A percentile compares a stretch with the other conserved stretches of the same genome.
Evolutionary conservation across 2,797 vertebrate genomes (phyloP).

Genomic region (Psittacula derbiana): DNA sequence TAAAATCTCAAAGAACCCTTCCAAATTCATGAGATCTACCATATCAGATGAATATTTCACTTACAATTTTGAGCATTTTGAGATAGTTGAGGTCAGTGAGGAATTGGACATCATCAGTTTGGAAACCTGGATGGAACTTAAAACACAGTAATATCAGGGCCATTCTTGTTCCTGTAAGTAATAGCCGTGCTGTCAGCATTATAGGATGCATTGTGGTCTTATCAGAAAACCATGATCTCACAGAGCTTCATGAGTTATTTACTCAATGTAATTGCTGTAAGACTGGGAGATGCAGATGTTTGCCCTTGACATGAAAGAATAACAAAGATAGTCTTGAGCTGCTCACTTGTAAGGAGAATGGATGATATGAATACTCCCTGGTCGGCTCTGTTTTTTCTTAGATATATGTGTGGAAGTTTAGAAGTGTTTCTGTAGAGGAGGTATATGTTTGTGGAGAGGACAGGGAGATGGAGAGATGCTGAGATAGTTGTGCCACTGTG

Average conservation of each 20-base stretch:
- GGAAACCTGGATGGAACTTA: background rate
- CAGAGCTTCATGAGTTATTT: background rate
- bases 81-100: background rate
- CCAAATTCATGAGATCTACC: background rate
- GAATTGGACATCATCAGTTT: fast-evolving
- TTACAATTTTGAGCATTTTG: background rate
- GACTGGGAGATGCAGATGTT: background rate
- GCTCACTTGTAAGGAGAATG: background rate
- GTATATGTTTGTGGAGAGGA: background rate
- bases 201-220: background rate
- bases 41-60: background rate
- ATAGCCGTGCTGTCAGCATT: background rate
- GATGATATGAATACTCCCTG: background rate
- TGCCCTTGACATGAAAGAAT: background rate
- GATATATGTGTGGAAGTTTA: background rate
- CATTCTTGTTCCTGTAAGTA: background rate
- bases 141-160: background rate
- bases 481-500: background rate
- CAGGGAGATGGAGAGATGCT: background rate
- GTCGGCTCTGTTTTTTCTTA: background rate
- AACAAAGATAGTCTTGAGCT: background rate
- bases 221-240: background rate
- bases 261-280: background rate
- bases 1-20: background rate
- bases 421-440: background rate